phyloP scores from a whole-genome alignment of 2,797 vertebrate genomes.

The Manis crassicaudata region DNA sequence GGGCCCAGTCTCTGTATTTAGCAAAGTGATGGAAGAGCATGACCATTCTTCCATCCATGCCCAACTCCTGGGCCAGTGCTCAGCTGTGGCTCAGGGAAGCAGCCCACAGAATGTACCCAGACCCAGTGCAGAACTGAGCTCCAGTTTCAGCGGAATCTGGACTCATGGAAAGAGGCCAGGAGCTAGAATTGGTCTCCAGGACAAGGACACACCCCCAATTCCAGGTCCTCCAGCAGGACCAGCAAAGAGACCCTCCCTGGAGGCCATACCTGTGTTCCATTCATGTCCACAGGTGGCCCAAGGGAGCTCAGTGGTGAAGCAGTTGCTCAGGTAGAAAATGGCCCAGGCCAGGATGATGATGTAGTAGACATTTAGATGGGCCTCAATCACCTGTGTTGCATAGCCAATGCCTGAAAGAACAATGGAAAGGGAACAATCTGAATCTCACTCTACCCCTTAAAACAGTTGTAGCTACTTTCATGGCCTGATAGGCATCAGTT shows the following conservation, averaged over 20 bases:
- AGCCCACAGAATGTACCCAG: not conserved
- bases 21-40: not conserved
- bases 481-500: not conserved
- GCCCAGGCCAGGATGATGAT: conserved; percentile 98
- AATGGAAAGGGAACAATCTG: not conserved
- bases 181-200: not conserved
- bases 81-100: not conserved
- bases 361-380: conserved; percentile 97
- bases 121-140: not conserved
- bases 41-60: not conserved
- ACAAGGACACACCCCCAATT: not conserved
- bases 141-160: not conserved
- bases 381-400: conserved; percentile 98
- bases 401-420: conserved; percentile 94
- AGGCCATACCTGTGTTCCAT: conserved; percentile 96
- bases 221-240: not conserved
- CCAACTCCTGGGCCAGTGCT: not conserved
- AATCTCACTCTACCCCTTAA: not conserved
- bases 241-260: conserved; percentile 27
- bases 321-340: conserved; percentile 99
- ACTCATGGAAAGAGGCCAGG: not conserved
- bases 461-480: not conserved
- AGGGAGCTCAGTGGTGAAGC: conserved; percentile 97
- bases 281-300: conserved; percentile 99
- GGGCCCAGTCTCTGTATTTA: not conserved